Evolutionary conservation across 2,888 invertebrate genomes (phyloP), one percentile per base, ranked within the genome.

Genomic region (Byasa hedistus): DNA sequence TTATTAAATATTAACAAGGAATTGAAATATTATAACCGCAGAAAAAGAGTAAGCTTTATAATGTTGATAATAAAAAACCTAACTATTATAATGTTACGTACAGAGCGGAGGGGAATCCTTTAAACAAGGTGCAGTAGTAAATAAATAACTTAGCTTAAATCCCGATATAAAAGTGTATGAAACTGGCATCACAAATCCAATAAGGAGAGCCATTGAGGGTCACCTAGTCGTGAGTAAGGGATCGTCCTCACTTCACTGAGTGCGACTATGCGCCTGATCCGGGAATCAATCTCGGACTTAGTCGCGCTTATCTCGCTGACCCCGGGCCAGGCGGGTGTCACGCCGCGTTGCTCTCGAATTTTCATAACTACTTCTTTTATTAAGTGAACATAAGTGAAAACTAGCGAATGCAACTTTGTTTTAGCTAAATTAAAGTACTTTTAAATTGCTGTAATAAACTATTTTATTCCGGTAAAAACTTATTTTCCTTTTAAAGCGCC

Each of bases 241-340:
- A 89, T 89, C 81, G 84, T 79, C 76, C 77, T 83, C 89, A 89
- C 87, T 85, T 72, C 84, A 84, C 80, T 81, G 85, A 75, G 69
- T 75, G 76, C 81, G 73, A 76, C 80, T 81, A 80, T 80, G 84
- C 82, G 79, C 55, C 75, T 88, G 87, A 90, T 88, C 91, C 89
- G 80, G 83, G 89, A 86, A 91, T 91, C 91, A 90, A 90, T 91
- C 91, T 87, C 78, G 78, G 87, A 84, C 81, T 89, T 87, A 86
- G 77, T 73, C 75, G 70, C 79, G 79, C 85, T 88, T 91, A 91
- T 91, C 91, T 90, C 73, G 72, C 82, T 87, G 88, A 89, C 89
- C 89, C 87, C 81, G 82, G 79, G 75, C 79, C 79, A 75, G 79
- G 79, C 80, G 74, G 81, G 80, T 84, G 83, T 85, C 86, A 83